A percentile compares a stretch with the other conserved stretches of the same genome.
Conservation (phyloP, 1,140 invertebrate species). For the Drosophila nigromelanica region DNA sequence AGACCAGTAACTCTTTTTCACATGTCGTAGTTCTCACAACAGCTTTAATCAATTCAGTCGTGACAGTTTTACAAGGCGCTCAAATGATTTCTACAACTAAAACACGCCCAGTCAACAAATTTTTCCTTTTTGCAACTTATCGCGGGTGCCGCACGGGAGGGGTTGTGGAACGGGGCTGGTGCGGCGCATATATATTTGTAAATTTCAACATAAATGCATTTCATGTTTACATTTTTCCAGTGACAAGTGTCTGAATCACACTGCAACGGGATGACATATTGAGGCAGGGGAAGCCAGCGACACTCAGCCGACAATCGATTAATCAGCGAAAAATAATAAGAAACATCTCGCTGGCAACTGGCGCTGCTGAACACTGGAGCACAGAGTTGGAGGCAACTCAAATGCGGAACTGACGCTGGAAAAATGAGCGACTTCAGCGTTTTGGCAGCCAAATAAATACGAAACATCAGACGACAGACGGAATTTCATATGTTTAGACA, state of each 20-base stretch:
- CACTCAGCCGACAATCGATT: constrained; percentile 81
- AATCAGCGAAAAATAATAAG: constrained; percentile 81
- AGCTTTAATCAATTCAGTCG: constrained; percentile 8
- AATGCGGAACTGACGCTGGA: constrained; percentile 72
- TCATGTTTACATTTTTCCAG: constrained; percentile 82
- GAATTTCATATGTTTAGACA: constrained; percentile 39
- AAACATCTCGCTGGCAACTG: constrained; percentile 60
- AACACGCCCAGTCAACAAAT: constrained; percentile 27
- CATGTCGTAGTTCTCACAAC: background rate
- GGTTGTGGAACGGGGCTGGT: background rate
- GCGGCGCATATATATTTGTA: constrained; percentile 30
- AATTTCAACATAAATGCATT: constrained; percentile 80
- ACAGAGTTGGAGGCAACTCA: constrained; percentile 30
- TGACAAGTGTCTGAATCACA: constrained; percentile 81
- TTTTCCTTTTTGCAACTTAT: constrained; percentile 22
- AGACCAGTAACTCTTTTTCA: too few species aligned
- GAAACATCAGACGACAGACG: constrained; percentile 43
- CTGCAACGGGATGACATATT: constrained; percentile 72
- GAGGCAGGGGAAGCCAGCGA: constrained; percentile 72
- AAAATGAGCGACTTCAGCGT: constrained; percentile 69
- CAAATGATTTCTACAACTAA: constrained; percentile 17
- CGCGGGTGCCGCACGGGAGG: background rate
- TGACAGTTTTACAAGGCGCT: constrained; percentile 17
- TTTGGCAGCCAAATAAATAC: constrained; percentile 74
- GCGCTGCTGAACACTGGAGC: constrained; percentile 10